phyloP scores from a whole-genome alignment of 2,113 vertebrate genomes.

The Clupea harengus region DNA sequence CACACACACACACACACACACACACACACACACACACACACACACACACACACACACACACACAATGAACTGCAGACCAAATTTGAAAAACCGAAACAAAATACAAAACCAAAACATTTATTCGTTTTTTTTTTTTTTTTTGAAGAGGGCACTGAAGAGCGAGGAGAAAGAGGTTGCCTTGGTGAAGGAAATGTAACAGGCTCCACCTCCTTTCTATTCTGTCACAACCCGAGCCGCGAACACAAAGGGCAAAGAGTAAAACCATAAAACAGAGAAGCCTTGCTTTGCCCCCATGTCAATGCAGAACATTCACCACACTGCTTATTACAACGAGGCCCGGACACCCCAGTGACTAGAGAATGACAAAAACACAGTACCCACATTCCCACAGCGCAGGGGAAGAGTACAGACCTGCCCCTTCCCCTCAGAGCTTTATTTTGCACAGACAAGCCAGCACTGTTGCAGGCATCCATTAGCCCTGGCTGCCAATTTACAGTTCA shows the following conservation, averaged over 20 bases:
- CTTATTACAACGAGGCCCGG: neutral
- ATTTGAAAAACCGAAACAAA: neutral
- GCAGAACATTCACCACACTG: neutral
- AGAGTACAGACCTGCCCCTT: conserved; percentile 50
- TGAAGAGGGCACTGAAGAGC: neutral
- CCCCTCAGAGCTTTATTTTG: conserved; percentile 20
- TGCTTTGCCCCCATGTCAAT: neutral
- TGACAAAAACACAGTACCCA: conserved; percentile 30
- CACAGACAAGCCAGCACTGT: neutral
- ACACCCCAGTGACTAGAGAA: neutral
- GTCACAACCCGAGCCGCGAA: neutral
- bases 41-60: neutral
- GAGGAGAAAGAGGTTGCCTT: neutral
- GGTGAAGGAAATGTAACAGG: neutral
- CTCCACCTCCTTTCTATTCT: neutral
- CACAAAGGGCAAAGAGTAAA: neutral
- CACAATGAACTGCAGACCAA: neutral
- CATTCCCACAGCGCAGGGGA: conserved; percentile 64
- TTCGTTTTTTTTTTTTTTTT: conserved; percentile 18
- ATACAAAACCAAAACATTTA: conserved; percentile 36
- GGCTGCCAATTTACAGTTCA: conserved; percentile 71
- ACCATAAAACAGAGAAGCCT: neutral
- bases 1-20: too few species aligned
- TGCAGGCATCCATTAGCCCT: conserved; percentile 63
- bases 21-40: too few species aligned